These are phyloP conservation scores for Zygaena filipendulae DNA, from an alignment of 2,888 invertebrate genomes.

Conservation along the genomic window DNA sequence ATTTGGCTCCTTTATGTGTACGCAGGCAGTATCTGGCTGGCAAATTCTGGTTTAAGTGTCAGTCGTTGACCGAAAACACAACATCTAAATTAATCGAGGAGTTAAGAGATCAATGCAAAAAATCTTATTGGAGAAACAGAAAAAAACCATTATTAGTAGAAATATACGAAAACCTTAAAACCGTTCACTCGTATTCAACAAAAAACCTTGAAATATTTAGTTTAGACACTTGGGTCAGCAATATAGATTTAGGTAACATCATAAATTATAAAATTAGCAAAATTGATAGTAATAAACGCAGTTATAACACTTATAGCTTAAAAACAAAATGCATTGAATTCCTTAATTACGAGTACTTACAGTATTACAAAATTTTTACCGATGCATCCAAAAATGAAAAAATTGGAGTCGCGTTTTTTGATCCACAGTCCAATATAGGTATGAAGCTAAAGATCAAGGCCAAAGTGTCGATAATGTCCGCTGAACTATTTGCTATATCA, in stretches of 20 bases:
- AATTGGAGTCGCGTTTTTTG: constrained; percentile 6
- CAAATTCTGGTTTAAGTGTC: constrained; percentile 5
- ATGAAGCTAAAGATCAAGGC: constrained; percentile 9
- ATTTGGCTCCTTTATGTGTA: constrained; percentile 6
- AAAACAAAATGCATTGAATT: too few relatives aligned
- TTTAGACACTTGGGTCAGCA: constrained; percentile 2
- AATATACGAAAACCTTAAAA: background rate
- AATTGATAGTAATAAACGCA: too few relatives aligned
- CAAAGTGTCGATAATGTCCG: constrained; percentile 11
- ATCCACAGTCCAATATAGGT: background rate
- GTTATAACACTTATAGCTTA: too few relatives aligned
- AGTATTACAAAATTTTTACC: constrained; percentile 7
- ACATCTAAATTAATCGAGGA: too few relatives aligned
- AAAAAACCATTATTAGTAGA: background rate
- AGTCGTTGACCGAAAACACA: background rate
- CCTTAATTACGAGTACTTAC: too few relatives aligned
- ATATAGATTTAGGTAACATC: too few relatives aligned
- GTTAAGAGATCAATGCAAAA: background rate
- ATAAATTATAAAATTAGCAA: too few relatives aligned
- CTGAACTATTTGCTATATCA: constrained; percentile 10
- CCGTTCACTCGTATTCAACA: background rate
- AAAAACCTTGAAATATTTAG: constrained; percentile 1
- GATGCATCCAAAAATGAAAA: constrained; percentile 6
- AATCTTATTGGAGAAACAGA: background rate
- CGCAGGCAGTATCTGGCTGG: constrained; percentile 6